Evolutionary conservation across 53 echinoderm and acorn worm genomes (phyloP).

Genomic region (Patiria pectinifera): DNA sequence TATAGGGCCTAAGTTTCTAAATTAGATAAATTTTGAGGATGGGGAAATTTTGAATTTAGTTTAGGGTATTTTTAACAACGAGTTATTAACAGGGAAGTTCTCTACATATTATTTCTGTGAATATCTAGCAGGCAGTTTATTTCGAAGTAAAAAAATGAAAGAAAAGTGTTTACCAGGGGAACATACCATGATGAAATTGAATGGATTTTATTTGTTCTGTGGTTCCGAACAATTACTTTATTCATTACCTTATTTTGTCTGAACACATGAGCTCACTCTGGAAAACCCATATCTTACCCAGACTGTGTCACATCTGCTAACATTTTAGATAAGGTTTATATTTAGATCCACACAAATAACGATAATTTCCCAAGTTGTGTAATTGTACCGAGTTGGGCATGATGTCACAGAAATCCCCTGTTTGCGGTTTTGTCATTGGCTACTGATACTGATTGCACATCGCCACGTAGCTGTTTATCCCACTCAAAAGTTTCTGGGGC

Average conservation of each 20-base stretch:
- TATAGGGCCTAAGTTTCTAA: too few species aligned
- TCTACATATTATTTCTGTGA: too few species aligned
- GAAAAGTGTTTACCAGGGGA: too few species aligned
- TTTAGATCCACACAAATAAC: neutral
- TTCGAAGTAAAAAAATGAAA: too few species aligned
- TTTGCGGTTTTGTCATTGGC: neutral
- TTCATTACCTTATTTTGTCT: neutral
- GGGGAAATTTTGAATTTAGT: too few species aligned
- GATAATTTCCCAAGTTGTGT: conserved; percentile 36
- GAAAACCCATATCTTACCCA: neutral
- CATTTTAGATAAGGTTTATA: neutral
- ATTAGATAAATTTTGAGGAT: too few species aligned
- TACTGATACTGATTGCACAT: too few species aligned
- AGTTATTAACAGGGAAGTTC: too few species aligned
- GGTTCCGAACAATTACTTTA: neutral
- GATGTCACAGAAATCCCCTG: neutral
- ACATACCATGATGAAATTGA: too few species aligned
- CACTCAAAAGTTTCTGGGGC: neutral
- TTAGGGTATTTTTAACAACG: too few species aligned
- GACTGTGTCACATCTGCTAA: neutral
- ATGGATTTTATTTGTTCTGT: neutral
- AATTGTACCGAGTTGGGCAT: neutral
- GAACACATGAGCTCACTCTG: neutral
- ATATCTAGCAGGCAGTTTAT: too few species aligned
- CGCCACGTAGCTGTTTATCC: too few species aligned